Evolutionary conservation across 1,140 invertebrate species (phyloP).

Genomic region (Babylonia areolata): DNA sequence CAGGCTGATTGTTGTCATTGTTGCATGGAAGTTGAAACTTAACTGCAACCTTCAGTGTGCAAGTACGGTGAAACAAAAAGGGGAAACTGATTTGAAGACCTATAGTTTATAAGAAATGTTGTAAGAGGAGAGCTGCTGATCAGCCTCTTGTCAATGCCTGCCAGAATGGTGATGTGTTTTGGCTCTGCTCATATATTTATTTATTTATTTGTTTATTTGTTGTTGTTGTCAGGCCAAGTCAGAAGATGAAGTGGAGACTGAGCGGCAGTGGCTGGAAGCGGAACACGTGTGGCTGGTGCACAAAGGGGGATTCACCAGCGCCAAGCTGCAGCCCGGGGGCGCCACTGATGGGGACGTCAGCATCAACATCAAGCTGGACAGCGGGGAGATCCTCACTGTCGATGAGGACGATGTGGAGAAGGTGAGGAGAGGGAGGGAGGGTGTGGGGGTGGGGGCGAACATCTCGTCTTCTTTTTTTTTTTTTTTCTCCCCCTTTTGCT

Average conservation of each 20-base stretch:
- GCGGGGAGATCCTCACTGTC: constrained; percentile 85
- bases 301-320: constrained; percentile 90
- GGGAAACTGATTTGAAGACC: too few species aligned
- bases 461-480: neutral
- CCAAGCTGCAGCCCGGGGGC: constrained; percentile 78
- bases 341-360: constrained; percentile 79
- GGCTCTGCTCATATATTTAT: too few species aligned
- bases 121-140: too few species aligned
- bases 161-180: too few species aligned
- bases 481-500: neutral
- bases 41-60: too few species aligned
- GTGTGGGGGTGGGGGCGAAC: neutral
- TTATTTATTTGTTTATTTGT: too few species aligned
- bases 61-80: too few species aligned
- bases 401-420: constrained; percentile 96
- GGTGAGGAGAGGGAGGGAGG: constrained; percentile 52
- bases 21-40: too few species aligned
- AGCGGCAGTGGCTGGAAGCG: constrained; percentile 87
- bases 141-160: too few species aligned
- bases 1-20: too few species aligned
- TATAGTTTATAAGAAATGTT: too few species aligned
- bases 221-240: constrained; percentile 83
- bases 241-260: constrained; percentile 87
- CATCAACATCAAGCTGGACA: constrained; percentile 85
- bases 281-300: constrained; percentile 93